Conservation (phyloP, 2,888 invertebrate genomes). For the Drosophila nr. fundita region DNA sequence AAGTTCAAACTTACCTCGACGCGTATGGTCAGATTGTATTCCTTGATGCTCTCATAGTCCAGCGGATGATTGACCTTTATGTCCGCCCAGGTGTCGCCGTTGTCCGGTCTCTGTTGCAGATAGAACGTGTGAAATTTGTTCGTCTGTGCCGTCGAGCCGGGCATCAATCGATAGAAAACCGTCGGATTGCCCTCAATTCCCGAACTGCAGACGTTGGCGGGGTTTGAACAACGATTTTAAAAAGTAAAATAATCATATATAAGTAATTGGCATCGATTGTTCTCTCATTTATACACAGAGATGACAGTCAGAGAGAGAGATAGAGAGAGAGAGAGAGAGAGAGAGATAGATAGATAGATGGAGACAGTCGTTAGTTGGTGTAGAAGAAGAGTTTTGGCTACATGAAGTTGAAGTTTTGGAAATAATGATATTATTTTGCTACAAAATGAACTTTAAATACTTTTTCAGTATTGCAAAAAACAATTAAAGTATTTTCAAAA, state of each 20-base stretch:
- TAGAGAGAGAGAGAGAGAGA: neutral
- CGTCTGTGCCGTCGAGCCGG: constrained; percentile 97
- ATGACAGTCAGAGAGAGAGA: neutral
- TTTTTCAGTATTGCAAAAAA: constrained; percentile 38
- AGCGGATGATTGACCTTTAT: constrained; percentile 98
- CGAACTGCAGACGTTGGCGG: constrained; percentile 88
- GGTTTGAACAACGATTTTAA: neutral
- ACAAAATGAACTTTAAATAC: constrained; percentile 33
- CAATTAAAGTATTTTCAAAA: constrained; percentile 34
- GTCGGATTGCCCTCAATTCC: constrained; percentile 98
- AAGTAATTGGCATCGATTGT: constrained; percentile 15
- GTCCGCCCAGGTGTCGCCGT: constrained; percentile 97
- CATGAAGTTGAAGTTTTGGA: constrained; percentile 49
- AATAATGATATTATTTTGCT: constrained; percentile 33
- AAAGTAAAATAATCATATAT: constrained; percentile 16
- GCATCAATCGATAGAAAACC: constrained; percentile 97
- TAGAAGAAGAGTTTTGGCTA: constrained; percentile 48
- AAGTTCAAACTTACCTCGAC: constrained; percentile 91
- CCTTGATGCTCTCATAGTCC: constrained; percentile 97
- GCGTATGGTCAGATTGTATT: constrained; percentile 97
- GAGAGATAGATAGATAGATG: neutral
- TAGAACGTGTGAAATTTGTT: constrained; percentile 98
- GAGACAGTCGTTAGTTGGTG: constrained; percentile 28
- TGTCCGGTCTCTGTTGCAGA: constrained; percentile 96
- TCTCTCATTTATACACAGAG: neutral